Conservation (phyloP, 2,888 invertebrate species). For the Dolichomitus sp. region DNA sequence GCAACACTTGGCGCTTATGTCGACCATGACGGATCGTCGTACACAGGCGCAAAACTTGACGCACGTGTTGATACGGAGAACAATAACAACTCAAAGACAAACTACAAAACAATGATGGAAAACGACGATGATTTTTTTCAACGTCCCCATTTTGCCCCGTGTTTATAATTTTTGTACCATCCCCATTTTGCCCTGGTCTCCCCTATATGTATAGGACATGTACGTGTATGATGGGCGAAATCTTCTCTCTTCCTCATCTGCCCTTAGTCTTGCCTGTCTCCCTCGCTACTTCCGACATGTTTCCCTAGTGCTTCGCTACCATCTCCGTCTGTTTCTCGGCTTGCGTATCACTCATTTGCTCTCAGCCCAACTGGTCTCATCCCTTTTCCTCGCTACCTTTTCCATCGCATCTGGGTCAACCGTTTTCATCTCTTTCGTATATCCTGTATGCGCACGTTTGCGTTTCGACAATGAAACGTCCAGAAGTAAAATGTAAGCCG, state of each 20-base stretch:
- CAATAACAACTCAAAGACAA: no score
- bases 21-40: no score
- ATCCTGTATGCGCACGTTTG: slow-evolving; percentile 71
- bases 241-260: background rate
- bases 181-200: no score
- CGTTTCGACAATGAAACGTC: slow-evolving; percentile 77
- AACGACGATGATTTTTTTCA: no score
- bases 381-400: slow-evolving; percentile 41
- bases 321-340: slow-evolving; percentile 20
- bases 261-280: background rate
- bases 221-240: background rate
- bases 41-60: no score
- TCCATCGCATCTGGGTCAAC: slow-evolving; percentile 73
- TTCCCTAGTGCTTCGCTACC: slow-evolving; percentile 3
- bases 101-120: no score
- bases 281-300: slow-evolving; percentile 36
- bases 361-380: slow-evolving; percentile 16
- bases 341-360: slow-evolving; percentile 31
- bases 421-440: slow-evolving; percentile 73
- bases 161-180: no score
- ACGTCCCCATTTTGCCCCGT: no score
- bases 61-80: no score
- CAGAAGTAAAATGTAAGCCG: slow-evolving; percentile 78
- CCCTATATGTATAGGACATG: background rate
- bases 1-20: no score